phyloP scores from a whole-genome alignment of 1,140 invertebrate genomes.

The Drosophila trapezifrons region DNA sequence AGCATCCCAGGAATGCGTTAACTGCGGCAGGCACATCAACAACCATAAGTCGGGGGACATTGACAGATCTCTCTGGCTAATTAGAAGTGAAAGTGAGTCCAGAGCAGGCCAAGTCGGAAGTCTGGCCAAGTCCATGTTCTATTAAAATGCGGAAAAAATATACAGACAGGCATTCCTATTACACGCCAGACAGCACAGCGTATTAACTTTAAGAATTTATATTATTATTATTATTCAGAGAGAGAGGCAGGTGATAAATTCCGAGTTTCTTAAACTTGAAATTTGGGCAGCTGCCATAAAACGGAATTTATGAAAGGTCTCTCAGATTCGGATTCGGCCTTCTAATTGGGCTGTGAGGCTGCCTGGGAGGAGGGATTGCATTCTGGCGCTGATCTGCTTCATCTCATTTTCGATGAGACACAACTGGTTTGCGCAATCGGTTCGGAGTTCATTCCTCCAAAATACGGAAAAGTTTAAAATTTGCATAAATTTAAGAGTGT shows the following conservation, averaged over 20 bases:
- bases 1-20: conserved; percentile 35
- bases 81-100: conserved; percentile 51
- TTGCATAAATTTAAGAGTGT: conserved; percentile 72
- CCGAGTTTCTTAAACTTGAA: conserved; percentile 41
- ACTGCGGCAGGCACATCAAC: conserved; percentile 42
- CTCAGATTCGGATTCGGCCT: conserved; percentile 1
- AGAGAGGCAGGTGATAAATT: conserved; percentile 54
- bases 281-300: conserved; percentile 55
- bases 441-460: conserved; percentile 77
- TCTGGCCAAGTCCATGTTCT: neutral
- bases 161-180: neutral
- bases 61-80: conserved; percentile 34
- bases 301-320: conserved; percentile 67
- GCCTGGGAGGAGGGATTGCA: conserved; percentile 26
- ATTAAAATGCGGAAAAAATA: neutral
- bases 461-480: conserved; percentile 82
- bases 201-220: conserved; percentile 8
- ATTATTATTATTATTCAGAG: conserved; percentile 11
- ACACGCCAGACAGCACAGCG: neutral
- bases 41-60: conserved; percentile 43
- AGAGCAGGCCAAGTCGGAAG: neutral
- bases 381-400: conserved; percentile 18
- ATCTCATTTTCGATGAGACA: conserved; percentile 20
- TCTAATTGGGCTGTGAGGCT: conserved; percentile 27
- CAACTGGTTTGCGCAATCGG: conserved; percentile 64